phyloP scores from a whole-genome alignment of 2,888 invertebrate genomes.

The Cremastinae sp. region DNA sequence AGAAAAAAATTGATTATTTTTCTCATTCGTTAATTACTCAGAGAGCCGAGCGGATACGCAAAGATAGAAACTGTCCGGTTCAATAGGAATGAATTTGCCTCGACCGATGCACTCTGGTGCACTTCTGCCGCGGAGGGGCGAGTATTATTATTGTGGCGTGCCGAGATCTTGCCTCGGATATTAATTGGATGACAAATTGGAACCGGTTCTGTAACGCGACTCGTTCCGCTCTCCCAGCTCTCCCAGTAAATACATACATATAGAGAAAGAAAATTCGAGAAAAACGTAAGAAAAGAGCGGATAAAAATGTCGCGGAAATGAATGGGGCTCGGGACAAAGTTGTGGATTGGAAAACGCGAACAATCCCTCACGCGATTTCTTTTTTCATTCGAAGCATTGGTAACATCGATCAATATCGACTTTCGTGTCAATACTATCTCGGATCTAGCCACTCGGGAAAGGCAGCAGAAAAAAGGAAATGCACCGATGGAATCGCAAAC shows the following conservation, averaged over 20 bases:
- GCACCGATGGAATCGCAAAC: too few species aligned
- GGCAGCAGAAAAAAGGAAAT: too few species aligned
- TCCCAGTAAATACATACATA: constrained; percentile 9
- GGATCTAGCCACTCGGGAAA: too few species aligned
- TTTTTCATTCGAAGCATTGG: not conserved
- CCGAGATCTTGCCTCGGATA: constrained; percentile 56
- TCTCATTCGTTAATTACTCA: not conserved
- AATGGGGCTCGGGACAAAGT: too few species aligned
- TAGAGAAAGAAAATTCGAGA: not conserved
- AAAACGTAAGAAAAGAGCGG: constrained; percentile 10
- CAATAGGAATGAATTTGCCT: constrained; percentile 49
- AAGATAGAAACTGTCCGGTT: constrained; percentile 44
- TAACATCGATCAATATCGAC: not conserved
- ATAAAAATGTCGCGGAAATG: constrained; percentile 9
- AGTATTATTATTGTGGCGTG: constrained; percentile 35
- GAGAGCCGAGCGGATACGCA: constrained; percentile 57
- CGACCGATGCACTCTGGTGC: constrained; percentile 18
- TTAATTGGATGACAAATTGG: constrained; percentile 68
- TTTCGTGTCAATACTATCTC: not conserved
- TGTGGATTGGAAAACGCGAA: too few species aligned
- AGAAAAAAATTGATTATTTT: constrained; percentile 21
- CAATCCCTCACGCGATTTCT: not conserved
- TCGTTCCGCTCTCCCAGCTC: not conserved
- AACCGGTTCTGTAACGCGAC: constrained; percentile 62
- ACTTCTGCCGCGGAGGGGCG: not conserved